Evolutionary conservation across 2,797 vertebrate genomes (phyloP), one percentile per base, ranked within the genome.

Genomic region (Sebastes diploproa): DNA sequence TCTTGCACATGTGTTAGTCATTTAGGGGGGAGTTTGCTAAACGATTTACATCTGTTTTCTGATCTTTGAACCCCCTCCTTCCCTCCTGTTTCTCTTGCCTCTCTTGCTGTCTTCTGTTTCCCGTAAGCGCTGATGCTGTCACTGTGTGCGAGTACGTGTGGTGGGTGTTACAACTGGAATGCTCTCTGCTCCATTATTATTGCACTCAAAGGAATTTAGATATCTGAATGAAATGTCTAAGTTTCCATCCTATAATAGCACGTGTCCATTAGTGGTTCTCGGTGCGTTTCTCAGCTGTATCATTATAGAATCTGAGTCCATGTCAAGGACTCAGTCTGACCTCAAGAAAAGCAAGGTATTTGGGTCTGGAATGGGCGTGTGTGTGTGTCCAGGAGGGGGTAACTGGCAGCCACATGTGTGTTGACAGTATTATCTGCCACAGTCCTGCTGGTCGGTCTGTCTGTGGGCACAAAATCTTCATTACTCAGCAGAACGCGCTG

Each of bases 31-130:
- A 93, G 95, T 94, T 92, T 88, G 92, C 87, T 65, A 88, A 95
- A 95, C 86, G 77, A 91, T 91, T 94, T 95, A 94, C 95, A 96
- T 96, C 94, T 96, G 95, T 95, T 95, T 94, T 95, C 88, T 95
- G 95, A 95, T 96, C 95, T 96, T 96, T 95, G 94, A 96, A 95
- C 94, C 89, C 90, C 88, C 82, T 75, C 80, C 84, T 81, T 81
- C 69, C 81, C 86, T 84, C 59, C 72, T 80, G 73, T 87, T 82
- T 72, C 78, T 85, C 75, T 77, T 65, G 66, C 76, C 78, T 83
- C 62, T 72, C 75, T 81, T 68, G 73, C 76, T 77, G 79, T 89
- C 88, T 87, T 86, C 72, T 82, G 82, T 81, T 94, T 94, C 91
- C 90, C 82, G 81, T 91, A 92, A 91, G 77, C 46, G 60, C 73